phyloP scores from a whole-genome alignment of 2,113 vertebrate species.

The Microtus pennsylvanicus region DNA sequence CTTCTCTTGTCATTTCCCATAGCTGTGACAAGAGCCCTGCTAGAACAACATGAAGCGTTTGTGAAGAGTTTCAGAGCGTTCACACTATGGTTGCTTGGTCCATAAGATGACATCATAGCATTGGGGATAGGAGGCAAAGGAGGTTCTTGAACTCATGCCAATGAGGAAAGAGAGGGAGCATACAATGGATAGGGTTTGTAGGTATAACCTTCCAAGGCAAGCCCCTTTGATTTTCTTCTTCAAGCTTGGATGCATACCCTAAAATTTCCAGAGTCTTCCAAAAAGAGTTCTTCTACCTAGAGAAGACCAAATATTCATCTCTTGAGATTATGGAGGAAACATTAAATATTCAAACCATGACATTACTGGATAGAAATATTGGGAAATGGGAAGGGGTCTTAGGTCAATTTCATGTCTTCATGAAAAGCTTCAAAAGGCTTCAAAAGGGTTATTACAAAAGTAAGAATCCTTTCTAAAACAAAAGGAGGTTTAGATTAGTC shows the following conservation, averaged over 20 bases:
- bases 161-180: not conserved
- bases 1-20: not conserved
- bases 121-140: no score
- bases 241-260: no score
- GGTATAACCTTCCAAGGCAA: not conserved
- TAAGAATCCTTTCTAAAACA: slow-evolving; percentile 52
- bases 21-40: not conserved
- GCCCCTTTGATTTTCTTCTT: not conserved
- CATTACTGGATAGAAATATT: slow-evolving; percentile 41
- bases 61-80: not conserved
- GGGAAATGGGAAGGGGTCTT: slow-evolving; percentile 30
- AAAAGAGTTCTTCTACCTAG: not conserved
- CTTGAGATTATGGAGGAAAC: not conserved
- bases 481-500: slow-evolving; percentile 22
- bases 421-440: not conserved
- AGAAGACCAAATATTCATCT: not conserved
- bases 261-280: not conserved
- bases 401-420: not conserved
- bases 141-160: not conserved
- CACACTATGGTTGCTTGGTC: not conserved
- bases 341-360: not conserved
- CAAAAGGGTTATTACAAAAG: not conserved
- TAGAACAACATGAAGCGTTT: not conserved
- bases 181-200: not conserved
- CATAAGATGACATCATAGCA: not conserved